These are phyloP conservation scores for Lycopodina hypogea DNA, from an alignment of 37 sponge, comb jelly and placozoan genomes.

Conservation along the genomic window DNA sequence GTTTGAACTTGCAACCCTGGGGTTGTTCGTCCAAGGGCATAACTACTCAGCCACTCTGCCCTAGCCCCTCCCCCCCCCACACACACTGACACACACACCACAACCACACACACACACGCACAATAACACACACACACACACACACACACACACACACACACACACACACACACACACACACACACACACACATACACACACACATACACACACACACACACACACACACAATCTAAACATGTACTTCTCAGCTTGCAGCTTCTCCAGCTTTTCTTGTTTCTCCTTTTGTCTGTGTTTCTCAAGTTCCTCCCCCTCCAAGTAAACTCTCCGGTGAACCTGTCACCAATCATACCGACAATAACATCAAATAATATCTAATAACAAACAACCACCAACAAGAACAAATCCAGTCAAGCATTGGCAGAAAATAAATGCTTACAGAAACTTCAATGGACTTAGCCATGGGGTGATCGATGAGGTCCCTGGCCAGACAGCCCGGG, in stretches of 20 bases:
- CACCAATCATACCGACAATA: background rate
- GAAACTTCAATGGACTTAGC: constrained; percentile 51
- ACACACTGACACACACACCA: no score
- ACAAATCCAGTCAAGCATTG: background rate
- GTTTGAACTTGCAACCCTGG: no score
- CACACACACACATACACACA: no score
- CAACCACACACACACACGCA: no score
- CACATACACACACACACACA: no score
- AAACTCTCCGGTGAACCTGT: constrained; percentile 74
- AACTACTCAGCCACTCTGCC: no score
- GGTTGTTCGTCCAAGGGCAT: no score
- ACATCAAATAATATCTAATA: background rate
- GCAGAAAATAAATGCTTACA: background rate
- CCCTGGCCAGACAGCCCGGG: constrained; percentile 71
- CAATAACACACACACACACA: no score
- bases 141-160: no score
- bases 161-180: no score
- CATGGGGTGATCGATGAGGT: constrained; percentile 68
- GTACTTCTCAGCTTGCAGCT: constrained; percentile 49
- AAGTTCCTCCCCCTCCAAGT: constrained; percentile 88
- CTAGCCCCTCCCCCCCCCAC: no score
- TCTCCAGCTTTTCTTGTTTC: constrained; percentile 51
- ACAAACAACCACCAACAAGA: background rate
- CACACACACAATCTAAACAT: no score
- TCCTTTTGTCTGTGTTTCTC: constrained; percentile 63